Percentiles rank a stretch among this genome's conserved stretches.
phyloP scores from a whole-genome alignment of 2,797 vertebrate species.

The Hirundo rustica region DNA sequence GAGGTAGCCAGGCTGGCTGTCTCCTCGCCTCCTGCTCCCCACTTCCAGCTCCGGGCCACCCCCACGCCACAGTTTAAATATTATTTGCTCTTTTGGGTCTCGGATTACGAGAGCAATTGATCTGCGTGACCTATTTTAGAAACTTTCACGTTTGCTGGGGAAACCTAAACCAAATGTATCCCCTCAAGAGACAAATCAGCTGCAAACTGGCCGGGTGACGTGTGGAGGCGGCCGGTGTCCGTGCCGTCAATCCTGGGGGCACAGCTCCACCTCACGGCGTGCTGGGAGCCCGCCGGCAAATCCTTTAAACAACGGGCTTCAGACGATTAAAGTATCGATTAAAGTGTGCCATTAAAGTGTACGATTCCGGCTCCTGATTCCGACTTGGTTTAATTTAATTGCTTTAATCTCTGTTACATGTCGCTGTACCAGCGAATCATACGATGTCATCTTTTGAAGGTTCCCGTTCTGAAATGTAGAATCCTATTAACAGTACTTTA shows the following conservation, averaged over 20 bases:
- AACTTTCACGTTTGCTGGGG: slow-evolving; percentile 86
- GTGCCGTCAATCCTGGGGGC: not conserved
- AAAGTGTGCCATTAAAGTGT: no score
- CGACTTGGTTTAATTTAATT: not conserved
- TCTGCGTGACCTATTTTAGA: slow-evolving; percentile 91
- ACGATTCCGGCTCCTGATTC: not conserved
- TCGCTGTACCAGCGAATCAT: not conserved
- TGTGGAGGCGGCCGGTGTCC: not conserved
- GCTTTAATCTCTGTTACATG: not conserved
- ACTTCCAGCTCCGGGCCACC: slow-evolving; percentile 73
- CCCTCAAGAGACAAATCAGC: slow-evolving; percentile 87
- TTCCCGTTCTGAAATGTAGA: not conserved
- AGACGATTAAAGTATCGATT: fast-evolving
- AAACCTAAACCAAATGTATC: slow-evolving; percentile 91
- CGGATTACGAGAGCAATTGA: slow-evolving; percentile 96
- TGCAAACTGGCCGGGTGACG: slow-evolving; percentile 73
- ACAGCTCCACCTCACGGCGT: slow-evolving; percentile 64
- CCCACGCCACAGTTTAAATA: slow-evolving; percentile 88
- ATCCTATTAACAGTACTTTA: not conserved
- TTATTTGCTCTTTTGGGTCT: slow-evolving; percentile 93
- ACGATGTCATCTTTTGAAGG: fast-evolving
- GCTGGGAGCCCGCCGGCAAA: not conserved
- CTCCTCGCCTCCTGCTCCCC: slow-evolving; percentile 79
- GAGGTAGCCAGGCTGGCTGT: slow-evolving; percentile 97
- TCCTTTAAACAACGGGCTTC: no score